Evolutionary conservation across 2,888 invertebrate species (phyloP).

Genomic region (Eupithecia exiguata): DNA sequence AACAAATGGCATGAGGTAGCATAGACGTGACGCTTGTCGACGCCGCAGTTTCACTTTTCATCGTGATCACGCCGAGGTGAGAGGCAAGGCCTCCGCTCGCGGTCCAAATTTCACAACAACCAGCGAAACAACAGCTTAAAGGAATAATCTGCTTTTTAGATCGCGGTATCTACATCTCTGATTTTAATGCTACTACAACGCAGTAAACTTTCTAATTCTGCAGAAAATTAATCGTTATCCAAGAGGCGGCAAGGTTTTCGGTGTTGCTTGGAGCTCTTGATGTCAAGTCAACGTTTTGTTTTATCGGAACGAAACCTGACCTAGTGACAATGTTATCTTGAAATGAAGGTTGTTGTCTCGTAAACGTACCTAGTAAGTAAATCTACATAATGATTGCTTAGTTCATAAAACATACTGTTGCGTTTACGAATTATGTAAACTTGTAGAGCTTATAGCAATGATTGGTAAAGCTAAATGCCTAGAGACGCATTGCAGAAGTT

Average conservation of each 20-base stretch:
- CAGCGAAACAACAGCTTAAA: constrained; percentile 66
- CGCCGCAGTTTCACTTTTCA: constrained; percentile 81
- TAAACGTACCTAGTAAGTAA: constrained; percentile 6
- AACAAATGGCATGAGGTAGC: constrained; percentile 74
- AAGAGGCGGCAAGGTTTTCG: constrained; percentile 10
- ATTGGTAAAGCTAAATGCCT: background rate
- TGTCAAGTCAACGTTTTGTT: constrained; percentile 12
- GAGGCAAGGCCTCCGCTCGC: constrained; percentile 77
- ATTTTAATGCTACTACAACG: constrained; percentile 34
- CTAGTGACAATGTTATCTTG: constrained; percentile 27
- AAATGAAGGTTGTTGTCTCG: constrained; percentile 19
- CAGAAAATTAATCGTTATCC: constrained; percentile 37
- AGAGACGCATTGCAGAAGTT: constrained; percentile 10
- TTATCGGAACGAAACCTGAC: constrained; percentile 22
- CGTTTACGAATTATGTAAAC: constrained; percentile 15
- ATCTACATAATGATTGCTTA: constrained; percentile 2
- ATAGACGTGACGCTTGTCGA: constrained; percentile 73
- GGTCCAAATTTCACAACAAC: constrained; percentile 79
- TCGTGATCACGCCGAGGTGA: constrained; percentile 72
- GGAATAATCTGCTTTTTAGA: constrained; percentile 58
- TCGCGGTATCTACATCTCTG: constrained; percentile 45
- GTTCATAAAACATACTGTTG: constrained; percentile 2
- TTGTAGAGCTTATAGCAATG: constrained; percentile 1
- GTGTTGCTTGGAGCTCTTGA: background rate
- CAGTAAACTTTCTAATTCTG: constrained; percentile 43